These are phyloP conservation scores for Myodes glareolus DNA, from an alignment of 2,113 vertebrate genomes.

Conservation along the genomic window DNA sequence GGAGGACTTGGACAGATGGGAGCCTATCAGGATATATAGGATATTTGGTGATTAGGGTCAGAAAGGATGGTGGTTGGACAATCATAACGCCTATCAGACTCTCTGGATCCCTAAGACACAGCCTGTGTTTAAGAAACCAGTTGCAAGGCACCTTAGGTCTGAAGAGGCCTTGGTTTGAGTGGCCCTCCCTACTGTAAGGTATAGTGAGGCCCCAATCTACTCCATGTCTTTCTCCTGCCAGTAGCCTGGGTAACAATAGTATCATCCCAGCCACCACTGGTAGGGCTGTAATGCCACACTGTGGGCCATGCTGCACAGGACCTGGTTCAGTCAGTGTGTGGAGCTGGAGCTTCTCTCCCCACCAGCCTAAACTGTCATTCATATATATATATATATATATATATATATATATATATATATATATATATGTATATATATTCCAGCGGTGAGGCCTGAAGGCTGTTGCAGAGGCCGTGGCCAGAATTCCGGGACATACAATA, in stretches of 20 bases:
- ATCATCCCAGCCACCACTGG: fast-evolving
- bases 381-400: too few relatives aligned
- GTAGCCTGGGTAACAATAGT: fast-evolving
- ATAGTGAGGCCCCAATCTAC: not conserved
- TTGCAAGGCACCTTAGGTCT: not conserved
- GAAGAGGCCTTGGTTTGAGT: not conserved
- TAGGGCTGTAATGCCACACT: not conserved
- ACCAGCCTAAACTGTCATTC: fast-evolving
- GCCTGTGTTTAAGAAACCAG: fast-evolving
- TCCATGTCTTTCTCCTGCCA: not conserved
- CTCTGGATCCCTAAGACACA: not conserved
- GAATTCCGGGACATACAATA: not conserved
- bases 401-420: too few relatives aligned
- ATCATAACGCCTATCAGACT: not conserved
- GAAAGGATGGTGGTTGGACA: fast-evolving
- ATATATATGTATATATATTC: fast-evolving
- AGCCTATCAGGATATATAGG: not conserved
- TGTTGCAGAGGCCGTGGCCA: fast-evolving
- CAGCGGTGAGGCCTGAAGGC: not conserved
- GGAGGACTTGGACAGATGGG: not conserved
- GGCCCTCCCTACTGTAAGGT: fast-evolving
- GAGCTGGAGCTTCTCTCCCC: not conserved
- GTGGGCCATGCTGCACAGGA: not conserved
- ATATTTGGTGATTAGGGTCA: fast-evolving
- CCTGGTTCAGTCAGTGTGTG: not conserved